A percentile compares a stretch with the other conserved stretches of the same genome.
phyloP scores from a whole-genome alignment of 2,888 invertebrate genomes.

The Stenurella melanura region DNA sequence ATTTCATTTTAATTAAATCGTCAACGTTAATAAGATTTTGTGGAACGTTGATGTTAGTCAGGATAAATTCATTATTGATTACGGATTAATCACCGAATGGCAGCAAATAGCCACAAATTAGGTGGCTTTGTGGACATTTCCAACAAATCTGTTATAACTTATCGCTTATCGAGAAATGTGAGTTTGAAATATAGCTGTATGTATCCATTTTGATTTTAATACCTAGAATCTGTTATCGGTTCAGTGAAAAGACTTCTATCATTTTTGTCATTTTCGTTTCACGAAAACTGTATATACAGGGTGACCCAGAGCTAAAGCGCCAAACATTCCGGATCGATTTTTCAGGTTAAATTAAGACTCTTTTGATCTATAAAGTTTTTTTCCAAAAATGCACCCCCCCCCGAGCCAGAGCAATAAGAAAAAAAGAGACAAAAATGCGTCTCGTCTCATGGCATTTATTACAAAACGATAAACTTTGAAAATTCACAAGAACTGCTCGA shows the following conservation, averaged over 20 bases:
- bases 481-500: too few relatives aligned
- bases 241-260: neutral
- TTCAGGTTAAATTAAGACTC: too few relatives aligned
- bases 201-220: neutral
- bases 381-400: too few relatives aligned
- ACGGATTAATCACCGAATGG: constrained; percentile 42
- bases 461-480: too few relatives aligned
- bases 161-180: constrained; percentile 9
- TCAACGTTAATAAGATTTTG: constrained; percentile 23
- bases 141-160: constrained; percentile 23
- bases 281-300: too few relatives aligned
- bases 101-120: constrained; percentile 33
- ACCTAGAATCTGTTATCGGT: neutral
- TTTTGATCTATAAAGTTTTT: too few relatives aligned
- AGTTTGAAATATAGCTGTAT: neutral
- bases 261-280: too few relatives aligned
- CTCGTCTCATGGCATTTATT: too few relatives aligned
- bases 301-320: too few relatives aligned
- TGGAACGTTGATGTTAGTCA: constrained; percentile 33
- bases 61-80: constrained; percentile 40
- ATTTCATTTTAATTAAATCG: neutral
- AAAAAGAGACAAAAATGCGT: too few relatives aligned
- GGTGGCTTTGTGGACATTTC: constrained; percentile 7
- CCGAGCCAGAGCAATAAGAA: too few relatives aligned
- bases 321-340: too few relatives aligned